These are phyloP conservation scores for Avahi laniger DNA, from an alignment of 2,797 vertebrate genomes.

Conservation along the genomic window DNA sequence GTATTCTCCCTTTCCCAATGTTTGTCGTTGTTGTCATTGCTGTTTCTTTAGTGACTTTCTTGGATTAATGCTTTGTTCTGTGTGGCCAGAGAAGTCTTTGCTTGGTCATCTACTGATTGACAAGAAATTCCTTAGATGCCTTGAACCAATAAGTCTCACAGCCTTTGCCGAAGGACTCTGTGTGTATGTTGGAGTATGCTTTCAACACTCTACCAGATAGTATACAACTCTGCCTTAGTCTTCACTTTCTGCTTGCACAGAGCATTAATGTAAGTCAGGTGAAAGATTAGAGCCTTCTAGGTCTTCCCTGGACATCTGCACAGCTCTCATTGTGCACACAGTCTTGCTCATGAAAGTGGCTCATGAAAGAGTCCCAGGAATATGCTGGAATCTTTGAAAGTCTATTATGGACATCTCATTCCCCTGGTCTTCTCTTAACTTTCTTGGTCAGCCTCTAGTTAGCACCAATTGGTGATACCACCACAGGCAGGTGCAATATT, in stretches of 20 bases:
- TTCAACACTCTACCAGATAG: not conserved
- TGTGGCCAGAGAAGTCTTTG: not conserved
- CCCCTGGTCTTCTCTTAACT: no score
- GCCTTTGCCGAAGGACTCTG: not conserved
- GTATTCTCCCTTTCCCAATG: not conserved
- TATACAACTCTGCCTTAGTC: not conserved
- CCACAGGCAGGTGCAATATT: not conserved
- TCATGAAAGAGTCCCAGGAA: not conserved
- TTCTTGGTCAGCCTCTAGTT: not conserved
- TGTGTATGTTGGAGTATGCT: no score
- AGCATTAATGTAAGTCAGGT: not conserved
- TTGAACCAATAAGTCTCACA: not conserved
- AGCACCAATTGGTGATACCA: not conserved
- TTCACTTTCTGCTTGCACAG: not conserved
- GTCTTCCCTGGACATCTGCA: not conserved
- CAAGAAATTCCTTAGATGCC: not conserved
- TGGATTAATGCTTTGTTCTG: not conserved
- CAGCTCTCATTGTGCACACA: not conserved
- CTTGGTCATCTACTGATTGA: not conserved
- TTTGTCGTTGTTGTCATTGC: not conserved
- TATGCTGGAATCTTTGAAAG: not conserved
- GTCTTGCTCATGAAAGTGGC: not conserved
- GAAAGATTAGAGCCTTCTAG: not conserved
- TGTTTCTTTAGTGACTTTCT: not conserved
- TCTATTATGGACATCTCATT: not conserved